Base-by-base conservation (phyloP, 2,113 vertebrate species). In the Pogona vitticeps region DNA sequence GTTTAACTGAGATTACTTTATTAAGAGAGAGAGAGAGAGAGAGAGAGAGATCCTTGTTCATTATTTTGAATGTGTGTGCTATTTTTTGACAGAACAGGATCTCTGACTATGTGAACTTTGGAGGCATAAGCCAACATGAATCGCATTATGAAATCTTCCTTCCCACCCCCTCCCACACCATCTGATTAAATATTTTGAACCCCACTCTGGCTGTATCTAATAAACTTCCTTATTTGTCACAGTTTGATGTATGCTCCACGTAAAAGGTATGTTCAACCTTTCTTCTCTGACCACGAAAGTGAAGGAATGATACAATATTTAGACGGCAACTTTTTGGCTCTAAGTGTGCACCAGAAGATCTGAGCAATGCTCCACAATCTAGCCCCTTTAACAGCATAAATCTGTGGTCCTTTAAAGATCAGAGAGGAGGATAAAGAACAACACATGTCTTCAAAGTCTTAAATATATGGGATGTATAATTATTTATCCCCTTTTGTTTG, bases 361-460 rank as follows among this genome's bases (percentile, higher is more conserved):
- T 75, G 75, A 92, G 94, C 83, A 94, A 93, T 94, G 80, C 87
- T 91, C 83, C 83, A 83, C 38, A 18, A 90, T 84, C 83, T 95
- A 91, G 52, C 0, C 84, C 88, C 91, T 92, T 94, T 95, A 92
- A 94, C 88, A 85, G 86, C 89, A 96, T 92, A 91, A 92, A 95
- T 94, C 75, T 92, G 92, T 92, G 83, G 87, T 93, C 84, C 91
- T 85, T 75, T 81, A 95, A 97, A 97, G 93, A 95, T 96, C 95
- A 96, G 82, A 86, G 78, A 84, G 84, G 93, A 77, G 52, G 83
- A 67, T 36, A 28, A 86, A 80, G 77, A 92, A 90, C 33, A 92
- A 80, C 31, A 31, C 91, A 90, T 75, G 86, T 42, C 88, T 92
- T 90, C 87, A 93, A 91, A 75, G 83, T 87, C 86, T 89, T 86